phyloP scores from a whole-genome alignment of 2,888 invertebrate species.

The Steinernema hermaphroditum region DNA sequence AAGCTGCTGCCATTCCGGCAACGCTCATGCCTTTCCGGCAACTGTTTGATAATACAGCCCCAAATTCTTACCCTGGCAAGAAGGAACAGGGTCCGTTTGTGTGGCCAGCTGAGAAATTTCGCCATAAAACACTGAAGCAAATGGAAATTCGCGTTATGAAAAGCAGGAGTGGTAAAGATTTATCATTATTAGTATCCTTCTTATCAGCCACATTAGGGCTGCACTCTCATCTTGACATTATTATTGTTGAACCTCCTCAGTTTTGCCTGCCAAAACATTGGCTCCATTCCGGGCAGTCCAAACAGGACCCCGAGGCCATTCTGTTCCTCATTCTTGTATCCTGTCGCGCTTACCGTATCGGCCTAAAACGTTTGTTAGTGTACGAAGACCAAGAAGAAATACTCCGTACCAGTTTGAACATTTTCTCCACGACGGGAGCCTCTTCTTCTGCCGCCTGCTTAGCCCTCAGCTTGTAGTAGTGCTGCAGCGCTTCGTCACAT shows the following conservation, averaged over 20 bases:
- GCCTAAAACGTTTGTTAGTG: background rate
- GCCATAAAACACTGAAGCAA: no score
- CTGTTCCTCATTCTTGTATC: constrained; percentile 27
- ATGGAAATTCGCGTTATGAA: no score
- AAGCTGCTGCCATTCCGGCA: no score
- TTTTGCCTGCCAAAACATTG: constrained; percentile 32
- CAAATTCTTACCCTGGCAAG: no score
- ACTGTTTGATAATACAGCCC: no score
- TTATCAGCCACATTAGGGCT: background rate
- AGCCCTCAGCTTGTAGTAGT: constrained; percentile 32
- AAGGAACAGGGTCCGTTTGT: no score
- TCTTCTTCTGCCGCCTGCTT: constrained; percentile 27
- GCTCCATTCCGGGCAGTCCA: constrained; percentile 31
- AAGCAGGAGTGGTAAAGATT: no score
- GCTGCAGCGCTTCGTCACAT: constrained; percentile 33
- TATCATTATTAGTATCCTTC: no score
- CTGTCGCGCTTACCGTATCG: constrained; percentile 29
- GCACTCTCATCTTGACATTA: constrained; percentile 10
- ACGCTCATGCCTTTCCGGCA: no score
- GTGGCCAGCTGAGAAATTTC: no score
- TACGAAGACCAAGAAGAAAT: background rate
- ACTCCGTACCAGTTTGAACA: constrained; percentile 31
- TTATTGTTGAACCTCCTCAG: constrained; percentile 4
- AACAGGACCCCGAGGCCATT: constrained; percentile 34
- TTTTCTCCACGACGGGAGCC: constrained; percentile 33